These are phyloP conservation scores for Silurus aristotelis DNA, from an alignment of 2,797 vertebrate species.

Conservation along the genomic window DNA sequence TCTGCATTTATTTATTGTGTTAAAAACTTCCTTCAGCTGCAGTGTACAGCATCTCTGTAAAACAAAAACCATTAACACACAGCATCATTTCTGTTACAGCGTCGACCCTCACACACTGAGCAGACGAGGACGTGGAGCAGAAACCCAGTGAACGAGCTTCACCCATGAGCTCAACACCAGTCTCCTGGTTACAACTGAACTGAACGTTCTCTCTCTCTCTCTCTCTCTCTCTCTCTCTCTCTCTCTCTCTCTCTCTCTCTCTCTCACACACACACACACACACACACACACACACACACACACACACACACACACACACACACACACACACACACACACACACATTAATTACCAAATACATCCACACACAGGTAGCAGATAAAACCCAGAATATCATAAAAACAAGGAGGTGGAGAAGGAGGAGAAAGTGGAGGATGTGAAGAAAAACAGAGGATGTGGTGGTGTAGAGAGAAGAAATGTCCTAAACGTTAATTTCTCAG, in stretches of 20 bases:
- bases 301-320: conserved; percentile 2
- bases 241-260: not conserved
- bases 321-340: not conserved
- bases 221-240: not conserved
- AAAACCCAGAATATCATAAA: too few species aligned
- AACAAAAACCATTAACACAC: not conserved
- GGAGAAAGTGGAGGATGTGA: not conserved
- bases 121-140: conserved; percentile 19
- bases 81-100: not conserved
- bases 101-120: not conserved
- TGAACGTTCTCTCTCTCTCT: not conserved
- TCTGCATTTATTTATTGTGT: too few species aligned
- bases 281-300: conserved; percentile 1
- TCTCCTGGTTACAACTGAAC: conserved; percentile 36
- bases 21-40: too few species aligned
- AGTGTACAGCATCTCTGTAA: not conserved
- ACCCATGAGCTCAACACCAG: conserved; percentile 29
- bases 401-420: too few species aligned
- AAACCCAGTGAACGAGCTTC: conserved; percentile 18
- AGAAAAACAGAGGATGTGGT: not conserved
- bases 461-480: not conserved
- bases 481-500: not conserved
- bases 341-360: not conserved
- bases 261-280: not conserved
- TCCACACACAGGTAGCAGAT: too few species aligned